Conservation (phyloP, 2,113 vertebrate genomes). For the Pseudopipra pipra region DNA sequence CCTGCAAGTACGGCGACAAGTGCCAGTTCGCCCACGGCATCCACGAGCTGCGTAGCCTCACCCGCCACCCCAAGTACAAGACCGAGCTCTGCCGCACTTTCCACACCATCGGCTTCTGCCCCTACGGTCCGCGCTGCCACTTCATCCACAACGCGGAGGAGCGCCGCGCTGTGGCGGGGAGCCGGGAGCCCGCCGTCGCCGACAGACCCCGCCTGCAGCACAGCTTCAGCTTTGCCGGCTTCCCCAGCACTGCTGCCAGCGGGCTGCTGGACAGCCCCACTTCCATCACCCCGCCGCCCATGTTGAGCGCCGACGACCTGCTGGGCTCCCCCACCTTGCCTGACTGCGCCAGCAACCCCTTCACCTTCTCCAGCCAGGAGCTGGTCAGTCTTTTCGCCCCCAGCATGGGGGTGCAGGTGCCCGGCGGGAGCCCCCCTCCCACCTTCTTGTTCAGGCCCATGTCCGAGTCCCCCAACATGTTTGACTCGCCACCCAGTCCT, state of each 20-base stretch:
- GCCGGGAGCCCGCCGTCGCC: constrained; percentile 79
- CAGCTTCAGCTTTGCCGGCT: constrained; percentile 97
- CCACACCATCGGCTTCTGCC: constrained; percentile 98
- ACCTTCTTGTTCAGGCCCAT: constrained; percentile 90
- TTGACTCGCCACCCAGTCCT: constrained; percentile 91
- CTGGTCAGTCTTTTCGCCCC: constrained; percentile 93
- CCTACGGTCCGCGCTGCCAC: constrained; percentile 95
- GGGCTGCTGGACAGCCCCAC: constrained; percentile 96
- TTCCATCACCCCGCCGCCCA: constrained; percentile 94
- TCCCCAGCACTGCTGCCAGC: constrained; percentile 81
- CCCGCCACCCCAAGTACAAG: constrained; percentile 98
- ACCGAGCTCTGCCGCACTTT: constrained; percentile 99
- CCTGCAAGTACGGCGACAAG: constrained; percentile 98
- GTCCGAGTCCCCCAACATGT: constrained; percentile 92
- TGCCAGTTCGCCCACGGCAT: constrained; percentile 98
- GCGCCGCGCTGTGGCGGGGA: constrained; percentile 85
- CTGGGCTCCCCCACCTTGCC: constrained; percentile 80
- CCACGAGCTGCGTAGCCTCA: constrained; percentile 96
- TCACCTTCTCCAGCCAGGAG: constrained; percentile 99
- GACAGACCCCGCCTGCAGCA: constrained; percentile 95
- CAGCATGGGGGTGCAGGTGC: constrained; percentile 83
- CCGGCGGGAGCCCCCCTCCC: constrained; percentile 82
- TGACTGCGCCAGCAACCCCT: constrained; percentile 94
- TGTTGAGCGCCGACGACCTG: constrained; percentile 89
- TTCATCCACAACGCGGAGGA: constrained; percentile 99